phyloP scores from a whole-genome alignment of 2,797 vertebrate genomes.

The Labroides dimidiatus region DNA sequence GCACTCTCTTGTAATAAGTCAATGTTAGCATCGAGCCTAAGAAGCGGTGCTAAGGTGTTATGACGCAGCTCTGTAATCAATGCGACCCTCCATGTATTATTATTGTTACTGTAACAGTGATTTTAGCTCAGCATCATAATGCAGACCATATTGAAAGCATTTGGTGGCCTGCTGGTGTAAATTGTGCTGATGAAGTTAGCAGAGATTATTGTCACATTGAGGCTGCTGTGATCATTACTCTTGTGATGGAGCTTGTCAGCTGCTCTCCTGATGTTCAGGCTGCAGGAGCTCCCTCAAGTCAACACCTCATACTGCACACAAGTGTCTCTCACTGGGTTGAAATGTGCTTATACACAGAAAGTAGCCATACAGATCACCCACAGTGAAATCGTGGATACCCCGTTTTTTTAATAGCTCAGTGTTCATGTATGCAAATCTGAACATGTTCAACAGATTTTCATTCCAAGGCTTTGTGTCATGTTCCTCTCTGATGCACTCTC shows the following conservation, averaged over 20 bases:
- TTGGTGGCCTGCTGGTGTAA: constrained; percentile 73
- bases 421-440: constrained; percentile 15
- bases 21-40: constrained; percentile 69
- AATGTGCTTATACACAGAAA: constrained; percentile 31
- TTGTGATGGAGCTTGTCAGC: constrained; percentile 62
- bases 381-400: not conserved
- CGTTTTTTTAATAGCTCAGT: constrained; percentile 9
- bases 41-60: constrained; percentile 40
- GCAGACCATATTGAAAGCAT: constrained; percentile 72
- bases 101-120: constrained; percentile 74
- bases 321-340: constrained; percentile 29
- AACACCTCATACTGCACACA: constrained; percentile 24
- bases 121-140: constrained; percentile 75
- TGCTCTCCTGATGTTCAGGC: constrained; percentile 66
- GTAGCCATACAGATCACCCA: constrained; percentile 6
- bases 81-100: constrained; percentile 68
- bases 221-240: constrained; percentile 75
- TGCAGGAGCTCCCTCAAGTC: constrained; percentile 26
- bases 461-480: constrained; percentile 18
- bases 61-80: constrained; percentile 59
- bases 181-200: constrained; percentile 81
- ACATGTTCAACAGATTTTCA: constrained; percentile 17
- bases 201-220: constrained; percentile 78
- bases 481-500: constrained; percentile 39
- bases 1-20: constrained; percentile 81